These are phyloP conservation scores for Oscheius sp. DNA, from an alignment of 2,888 invertebrate genomes.

Conservation along the genomic window DNA sequence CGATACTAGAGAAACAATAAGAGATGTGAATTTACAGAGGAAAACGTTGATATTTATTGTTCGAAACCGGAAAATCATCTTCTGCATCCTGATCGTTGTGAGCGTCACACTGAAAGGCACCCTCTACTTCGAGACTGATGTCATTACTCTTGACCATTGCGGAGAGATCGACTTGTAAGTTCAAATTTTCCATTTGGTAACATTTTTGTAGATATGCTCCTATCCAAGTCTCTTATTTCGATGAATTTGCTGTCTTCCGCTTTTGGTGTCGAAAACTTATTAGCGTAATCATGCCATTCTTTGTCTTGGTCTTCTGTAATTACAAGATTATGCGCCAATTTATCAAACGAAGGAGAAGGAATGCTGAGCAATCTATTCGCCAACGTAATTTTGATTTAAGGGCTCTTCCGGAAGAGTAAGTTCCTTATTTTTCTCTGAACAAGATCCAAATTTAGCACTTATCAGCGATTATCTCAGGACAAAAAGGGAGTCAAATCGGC, in stretches of 20 bases:
- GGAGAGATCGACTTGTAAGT: constrained; percentile 35
- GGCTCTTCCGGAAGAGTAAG: constrained; percentile 16
- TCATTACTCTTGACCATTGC: constrained; percentile 40
- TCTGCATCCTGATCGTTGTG: constrained; percentile 42
- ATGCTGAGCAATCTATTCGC: constrained; percentile 31
- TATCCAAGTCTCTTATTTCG: constrained; percentile 13
- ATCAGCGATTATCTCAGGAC: constrained; percentile 45
- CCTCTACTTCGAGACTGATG: constrained; percentile 50
- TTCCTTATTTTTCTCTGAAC: background rate
- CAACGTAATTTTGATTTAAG: constrained; percentile 20
- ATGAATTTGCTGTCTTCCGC: constrained; percentile 16
- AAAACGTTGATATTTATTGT: constrained; percentile 57
- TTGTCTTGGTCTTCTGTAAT: constrained; percentile 57
- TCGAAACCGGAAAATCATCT: constrained; percentile 45
- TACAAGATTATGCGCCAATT: constrained; percentile 49
- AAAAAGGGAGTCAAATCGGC: constrained; percentile 61
- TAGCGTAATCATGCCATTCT: constrained; percentile 58
- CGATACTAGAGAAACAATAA: too few relatives aligned
- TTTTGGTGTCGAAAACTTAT: constrained; percentile 29
- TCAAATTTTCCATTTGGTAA: background rate
- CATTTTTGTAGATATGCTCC: constrained; percentile 27
- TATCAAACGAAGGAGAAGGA: constrained; percentile 31
- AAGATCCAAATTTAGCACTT: constrained; percentile 22
- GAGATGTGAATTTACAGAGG: background rate
- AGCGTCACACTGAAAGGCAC: constrained; percentile 57